These are phyloP conservation scores for Linnaemya vulpina DNA, from an alignment of 2,888 invertebrate species.

Conservation along the genomic window DNA sequence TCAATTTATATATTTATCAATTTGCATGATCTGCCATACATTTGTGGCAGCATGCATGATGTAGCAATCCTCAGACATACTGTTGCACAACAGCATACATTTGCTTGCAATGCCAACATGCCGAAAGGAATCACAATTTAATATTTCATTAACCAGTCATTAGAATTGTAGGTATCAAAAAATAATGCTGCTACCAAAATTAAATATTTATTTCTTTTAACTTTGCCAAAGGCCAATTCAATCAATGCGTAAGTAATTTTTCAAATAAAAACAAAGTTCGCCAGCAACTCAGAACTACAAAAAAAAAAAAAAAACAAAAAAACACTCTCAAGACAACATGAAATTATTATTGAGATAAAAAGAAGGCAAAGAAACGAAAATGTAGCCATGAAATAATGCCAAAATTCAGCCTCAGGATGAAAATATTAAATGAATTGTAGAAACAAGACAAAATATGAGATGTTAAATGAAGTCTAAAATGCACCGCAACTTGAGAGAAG, in stretches of 20 bases:
- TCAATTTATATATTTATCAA: conserved; percentile 46
- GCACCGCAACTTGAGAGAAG: conserved; percentile 31
- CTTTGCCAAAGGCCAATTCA: conserved; percentile 64
- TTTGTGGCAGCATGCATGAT: conserved; percentile 31
- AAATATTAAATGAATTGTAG: conserved; percentile 61
- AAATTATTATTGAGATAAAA: conserved; percentile 53
- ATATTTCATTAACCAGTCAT: conserved; percentile 71
- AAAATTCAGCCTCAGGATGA: conserved; percentile 53
- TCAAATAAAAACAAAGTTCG: conserved; percentile 36
- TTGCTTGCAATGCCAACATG: conserved; percentile 9
- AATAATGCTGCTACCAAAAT: conserved; percentile 56
- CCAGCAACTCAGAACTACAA: conserved; percentile 45
- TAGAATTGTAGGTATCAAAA: conserved; percentile 59
- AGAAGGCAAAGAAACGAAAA: conserved; percentile 12
- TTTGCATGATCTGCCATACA: conserved; percentile 32
- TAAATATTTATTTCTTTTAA: conserved; percentile 1
- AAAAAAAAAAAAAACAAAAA: conserved; percentile 1
- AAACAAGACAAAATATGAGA: conserved; percentile 64
- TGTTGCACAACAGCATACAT: background rate
- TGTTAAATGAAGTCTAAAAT: conserved; percentile 52
- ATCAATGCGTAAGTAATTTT: conserved; percentile 69
- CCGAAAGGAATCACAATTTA: conserved; percentile 64
- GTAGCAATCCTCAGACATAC: conserved; percentile 17
- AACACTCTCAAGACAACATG: conserved; percentile 22
- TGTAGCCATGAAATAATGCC: conserved; percentile 28